Evolutionary conservation across 2,797 vertebrate species (phyloP).

Genomic region (Eleutherodactylus coqui): DNA sequence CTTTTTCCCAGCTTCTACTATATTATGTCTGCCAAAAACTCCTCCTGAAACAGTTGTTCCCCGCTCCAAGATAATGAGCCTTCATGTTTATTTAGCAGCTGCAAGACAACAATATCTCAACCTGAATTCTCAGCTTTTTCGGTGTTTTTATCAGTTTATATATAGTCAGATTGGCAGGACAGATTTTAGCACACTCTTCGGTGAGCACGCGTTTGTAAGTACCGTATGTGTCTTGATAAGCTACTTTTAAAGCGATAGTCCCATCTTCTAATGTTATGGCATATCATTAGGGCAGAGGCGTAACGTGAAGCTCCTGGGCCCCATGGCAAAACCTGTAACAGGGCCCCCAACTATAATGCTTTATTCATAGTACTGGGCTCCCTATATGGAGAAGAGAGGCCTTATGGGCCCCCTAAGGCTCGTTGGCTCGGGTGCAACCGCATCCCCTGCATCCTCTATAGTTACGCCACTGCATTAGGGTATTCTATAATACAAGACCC

Average conservation of each 20-base stretch:
- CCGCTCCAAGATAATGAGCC: conserved; percentile 4
- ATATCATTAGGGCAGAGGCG: too few relatives aligned
- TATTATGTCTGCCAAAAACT: conserved; percentile 20
- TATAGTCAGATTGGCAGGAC: not conserved
- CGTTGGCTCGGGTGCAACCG: too few relatives aligned
- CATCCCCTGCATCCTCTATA: too few relatives aligned
- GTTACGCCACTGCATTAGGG: too few relatives aligned
- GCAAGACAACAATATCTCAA: conserved; percentile 17
- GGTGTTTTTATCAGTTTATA: not conserved
- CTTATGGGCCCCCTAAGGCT: too few relatives aligned
- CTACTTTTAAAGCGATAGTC: not conserved
- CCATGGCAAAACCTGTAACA: too few relatives aligned
- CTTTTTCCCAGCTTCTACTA: conserved; percentile 14
- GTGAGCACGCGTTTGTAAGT: not conserved
- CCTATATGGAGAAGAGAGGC: too few relatives aligned
- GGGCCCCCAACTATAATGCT: too few relatives aligned
- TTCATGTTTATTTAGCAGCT: conserved; percentile 42
- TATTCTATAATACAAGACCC: not conserved
- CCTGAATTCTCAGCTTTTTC: not conserved
- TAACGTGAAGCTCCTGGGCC: too few relatives aligned
- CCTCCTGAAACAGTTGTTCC: conserved; percentile 7
- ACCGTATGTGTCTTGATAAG: not conserved
- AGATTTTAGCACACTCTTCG: not conserved
- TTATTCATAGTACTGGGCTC: too few relatives aligned
- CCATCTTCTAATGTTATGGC: not conserved